Evolutionary conservation across 2,888 invertebrate genomes (phyloP), one percentile per base, ranked within the genome.

Genomic region (Heliconius cydno): DNA sequence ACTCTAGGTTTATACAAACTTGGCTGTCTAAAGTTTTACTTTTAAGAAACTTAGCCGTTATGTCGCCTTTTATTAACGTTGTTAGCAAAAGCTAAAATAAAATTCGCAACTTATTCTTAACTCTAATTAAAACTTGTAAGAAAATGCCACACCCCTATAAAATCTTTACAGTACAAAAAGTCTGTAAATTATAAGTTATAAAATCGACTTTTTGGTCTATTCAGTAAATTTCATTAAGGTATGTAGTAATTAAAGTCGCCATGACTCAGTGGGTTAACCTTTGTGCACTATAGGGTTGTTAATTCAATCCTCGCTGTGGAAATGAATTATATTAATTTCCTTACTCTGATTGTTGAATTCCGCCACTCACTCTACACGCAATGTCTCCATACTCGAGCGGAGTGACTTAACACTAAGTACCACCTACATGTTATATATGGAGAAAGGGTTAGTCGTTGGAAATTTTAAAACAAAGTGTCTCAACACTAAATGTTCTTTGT

Each of bases 51-150:
- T 73, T 30, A 68, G 41, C 68, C 12, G 30, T 57, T 34, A 57
- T 34, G 52, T 73, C 13, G 57, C 57, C 68, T 57, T 52, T 57
- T 34, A 73, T 73, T 57, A 73, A 57, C 72, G 57, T 60, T 57
- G 72, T 60, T 57, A 34, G n/a, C 12, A 60, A 72, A 70, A 70
- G 38, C 22, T 34, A 57, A 73, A 57, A 73, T 73, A 73, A 60
- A 73, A 73, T 57, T 57, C 34, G 9, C 72, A 34, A 73, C 72
- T 73, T 52, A 52, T 12, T 1, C 72, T 57, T n/a, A 57, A 60
- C 57, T 57, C n/a, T 73, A 73, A 57, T 73, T 30, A 73, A 57
- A 73, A 73, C 57, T 57, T 60, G 41, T 25, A 77, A 77, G 67
- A 76, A 67, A 76, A 71, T 63, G 38, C 68, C 46, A n/a, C 68